These are phyloP conservation scores for Oscheius sp. DNA, from an alignment of 2,888 invertebrate genomes.

Conservation along the genomic window DNA sequence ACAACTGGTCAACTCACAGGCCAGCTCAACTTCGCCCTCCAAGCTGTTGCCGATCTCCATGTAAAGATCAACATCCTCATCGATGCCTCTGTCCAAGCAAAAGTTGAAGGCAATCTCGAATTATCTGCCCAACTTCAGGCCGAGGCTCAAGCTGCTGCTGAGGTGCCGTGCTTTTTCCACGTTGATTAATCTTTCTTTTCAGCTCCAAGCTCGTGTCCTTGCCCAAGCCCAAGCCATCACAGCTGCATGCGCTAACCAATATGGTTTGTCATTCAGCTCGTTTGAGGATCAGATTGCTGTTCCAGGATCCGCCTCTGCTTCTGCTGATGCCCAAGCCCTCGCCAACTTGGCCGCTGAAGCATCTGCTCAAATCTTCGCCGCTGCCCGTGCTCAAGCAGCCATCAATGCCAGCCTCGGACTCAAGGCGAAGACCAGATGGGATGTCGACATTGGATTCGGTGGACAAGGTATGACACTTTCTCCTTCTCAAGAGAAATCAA, in stretches of 20 bases:
- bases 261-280: not conserved
- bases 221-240: conserved; percentile 14
- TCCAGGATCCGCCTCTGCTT: conserved; percentile 1
- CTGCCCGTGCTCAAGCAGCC: conserved; percentile 12
- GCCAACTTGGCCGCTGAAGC: not conserved
- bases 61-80: not conserved
- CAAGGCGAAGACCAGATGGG: not conserved
- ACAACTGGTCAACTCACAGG: conserved; percentile 15
- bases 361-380: conserved; percentile 7
- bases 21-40: conserved; percentile 13
- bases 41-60: conserved; percentile 22
- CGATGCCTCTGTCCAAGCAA: conserved; percentile 14
- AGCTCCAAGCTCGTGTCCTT: conserved; percentile 18
- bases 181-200: not conserved
- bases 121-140: conserved; percentile 7
- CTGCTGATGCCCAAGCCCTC: conserved; percentile 21
- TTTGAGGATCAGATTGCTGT: too few relatives aligned
- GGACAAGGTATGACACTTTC: not conserved
- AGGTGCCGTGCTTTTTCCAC: not conserved
- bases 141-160: conserved; percentile 9
- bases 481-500: too few relatives aligned
- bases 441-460: conserved; percentile 4
- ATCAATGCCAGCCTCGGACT: not conserved
- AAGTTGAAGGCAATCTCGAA: conserved; percentile 16
- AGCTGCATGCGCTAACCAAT: not conserved